Conservation (phyloP, 2,113 vertebrate species). For the Grammomys dolichurus region DNA sequence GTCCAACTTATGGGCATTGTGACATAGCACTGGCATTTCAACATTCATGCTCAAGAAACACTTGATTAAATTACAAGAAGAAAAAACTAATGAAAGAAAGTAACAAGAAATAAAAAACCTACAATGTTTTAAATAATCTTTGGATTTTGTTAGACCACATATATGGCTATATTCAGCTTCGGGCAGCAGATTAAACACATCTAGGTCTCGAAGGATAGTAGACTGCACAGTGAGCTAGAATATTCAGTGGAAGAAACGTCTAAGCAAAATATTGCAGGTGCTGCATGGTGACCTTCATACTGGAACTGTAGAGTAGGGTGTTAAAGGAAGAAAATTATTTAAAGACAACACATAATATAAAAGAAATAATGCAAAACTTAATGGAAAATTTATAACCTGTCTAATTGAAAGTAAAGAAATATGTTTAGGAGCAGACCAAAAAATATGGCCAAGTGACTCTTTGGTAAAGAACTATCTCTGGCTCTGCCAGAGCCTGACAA, state of each 20-base stretch:
- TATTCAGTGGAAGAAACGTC: not conserved
- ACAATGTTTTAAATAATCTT: not conserved
- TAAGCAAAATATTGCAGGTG: not conserved
- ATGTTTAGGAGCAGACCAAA: not conserved
- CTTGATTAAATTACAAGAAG: not conserved
- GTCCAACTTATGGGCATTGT: too few species aligned
- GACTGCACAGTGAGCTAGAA: not conserved
- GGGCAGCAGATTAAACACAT: not conserved
- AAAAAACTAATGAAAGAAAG: not conserved
- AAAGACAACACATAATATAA: not conserved
- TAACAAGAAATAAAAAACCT: not conserved
- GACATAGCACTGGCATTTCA: not conserved
- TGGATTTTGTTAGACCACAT: not conserved
- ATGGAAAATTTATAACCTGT: not conserved
- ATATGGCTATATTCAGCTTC: not conserved
- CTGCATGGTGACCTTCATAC: too few species aligned
- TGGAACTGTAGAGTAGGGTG: not conserved
- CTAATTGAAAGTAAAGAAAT: not conserved
- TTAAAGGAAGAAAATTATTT: not conserved
- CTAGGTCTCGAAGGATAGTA: not conserved
- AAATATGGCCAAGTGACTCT: not conserved
- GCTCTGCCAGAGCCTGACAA: too few species aligned
- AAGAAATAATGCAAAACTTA: not conserved
- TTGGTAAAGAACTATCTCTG: not conserved
- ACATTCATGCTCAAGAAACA: not conserved